These are phyloP conservation scores for Taurulus bubalis DNA, from an alignment of 2,113 vertebrate genomes.

Conservation along the genomic window DNA sequence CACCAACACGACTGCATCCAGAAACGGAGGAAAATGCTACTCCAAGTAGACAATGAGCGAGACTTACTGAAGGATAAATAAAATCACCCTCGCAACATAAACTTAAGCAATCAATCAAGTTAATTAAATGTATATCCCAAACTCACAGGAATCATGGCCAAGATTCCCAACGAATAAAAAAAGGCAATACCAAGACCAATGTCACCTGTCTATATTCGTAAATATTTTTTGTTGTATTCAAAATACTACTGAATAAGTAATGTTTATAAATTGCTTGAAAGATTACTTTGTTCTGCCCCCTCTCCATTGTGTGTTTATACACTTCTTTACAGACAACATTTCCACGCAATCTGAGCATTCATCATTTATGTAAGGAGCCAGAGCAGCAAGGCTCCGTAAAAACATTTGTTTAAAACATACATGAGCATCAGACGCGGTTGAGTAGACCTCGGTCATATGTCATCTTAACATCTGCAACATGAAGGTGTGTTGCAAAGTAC, in stretches of 20 bases:
- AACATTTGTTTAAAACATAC: conserved; percentile 56
- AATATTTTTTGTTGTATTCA: not conserved
- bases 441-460: conserved; percentile 6
- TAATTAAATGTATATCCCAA: conserved; percentile 11
- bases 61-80: conserved; percentile 10
- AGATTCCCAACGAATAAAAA: not conserved
- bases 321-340: not conserved
- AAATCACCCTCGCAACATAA: conserved; percentile 11
- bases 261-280: conserved; percentile 25
- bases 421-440: conserved; percentile 46
- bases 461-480: not conserved
- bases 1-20: not conserved
- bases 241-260: conserved; percentile 40
- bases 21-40: not conserved
- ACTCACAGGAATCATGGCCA: not conserved
- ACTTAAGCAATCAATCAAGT: not conserved
- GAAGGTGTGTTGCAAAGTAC: not conserved
- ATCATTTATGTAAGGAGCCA: conserved; percentile 54
- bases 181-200: not conserved
- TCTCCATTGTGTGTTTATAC: not conserved
- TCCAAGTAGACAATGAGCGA: not conserved
- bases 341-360: conserved; percentile 3
- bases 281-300: conserved; percentile 20
- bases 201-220: not conserved
- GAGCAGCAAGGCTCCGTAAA: conserved; percentile 31